Conservation (phyloP, 2,113 vertebrate species). For the Ochotona princeps region DNA sequence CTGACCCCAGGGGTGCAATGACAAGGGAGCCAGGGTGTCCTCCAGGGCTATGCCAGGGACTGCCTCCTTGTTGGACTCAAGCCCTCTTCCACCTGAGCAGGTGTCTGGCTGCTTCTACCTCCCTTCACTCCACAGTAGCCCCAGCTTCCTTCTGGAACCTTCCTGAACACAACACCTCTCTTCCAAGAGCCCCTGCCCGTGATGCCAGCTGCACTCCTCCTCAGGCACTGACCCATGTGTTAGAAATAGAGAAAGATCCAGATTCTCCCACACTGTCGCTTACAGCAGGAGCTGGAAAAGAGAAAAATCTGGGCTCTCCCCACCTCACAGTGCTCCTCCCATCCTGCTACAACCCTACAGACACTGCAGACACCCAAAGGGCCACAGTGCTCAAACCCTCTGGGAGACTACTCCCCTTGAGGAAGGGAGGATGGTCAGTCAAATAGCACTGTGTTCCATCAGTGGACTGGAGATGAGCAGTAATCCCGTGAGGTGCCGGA, state of each 20-base stretch:
- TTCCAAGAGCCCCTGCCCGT: neutral
- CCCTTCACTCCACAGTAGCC: neutral
- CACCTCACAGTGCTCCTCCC: neutral
- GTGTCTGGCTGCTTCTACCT: neutral
- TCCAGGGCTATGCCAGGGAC: neutral
- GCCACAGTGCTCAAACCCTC: neutral
- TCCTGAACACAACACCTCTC: neutral
- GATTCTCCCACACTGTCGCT: neutral
- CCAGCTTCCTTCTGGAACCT: neutral
- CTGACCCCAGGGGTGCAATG: neutral
- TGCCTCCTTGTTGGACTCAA: neutral
- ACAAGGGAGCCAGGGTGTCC: neutral
- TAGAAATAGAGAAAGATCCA: neutral
- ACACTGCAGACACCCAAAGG: neutral
- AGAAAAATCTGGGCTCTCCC: neutral
- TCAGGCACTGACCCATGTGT: neutral
- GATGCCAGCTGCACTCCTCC: neutral
- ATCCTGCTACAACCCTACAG: accelerated
- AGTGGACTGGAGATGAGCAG: neutral
- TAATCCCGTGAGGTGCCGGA: neutral
- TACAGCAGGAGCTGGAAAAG: neutral
- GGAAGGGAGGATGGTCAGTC: neutral
- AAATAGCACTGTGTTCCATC: neutral
- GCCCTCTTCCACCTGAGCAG: neutral
- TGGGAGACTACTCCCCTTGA: neutral